phyloP scores from a whole-genome alignment of 2,113 vertebrate species.

The Okapia johnstoni region DNA sequence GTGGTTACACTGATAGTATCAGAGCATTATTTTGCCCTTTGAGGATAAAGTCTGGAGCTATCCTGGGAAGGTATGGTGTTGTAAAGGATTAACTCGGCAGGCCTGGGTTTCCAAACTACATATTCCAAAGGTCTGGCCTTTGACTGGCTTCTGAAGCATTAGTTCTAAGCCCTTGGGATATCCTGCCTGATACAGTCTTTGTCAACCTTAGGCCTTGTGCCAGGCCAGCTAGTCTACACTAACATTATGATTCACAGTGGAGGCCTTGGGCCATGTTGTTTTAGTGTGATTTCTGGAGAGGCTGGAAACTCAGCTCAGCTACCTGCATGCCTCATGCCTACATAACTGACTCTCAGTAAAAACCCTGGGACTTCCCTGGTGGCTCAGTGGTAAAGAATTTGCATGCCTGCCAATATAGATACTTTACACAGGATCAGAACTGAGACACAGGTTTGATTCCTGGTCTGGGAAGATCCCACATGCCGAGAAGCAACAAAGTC shows the following conservation, averaged over 20 bases:
- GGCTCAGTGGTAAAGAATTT: not conserved
- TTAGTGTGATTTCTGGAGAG: not conserved
- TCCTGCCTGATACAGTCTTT: not conserved
- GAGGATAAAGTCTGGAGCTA: not conserved
- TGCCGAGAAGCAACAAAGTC: not conserved
- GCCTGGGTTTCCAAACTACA: not conserved
- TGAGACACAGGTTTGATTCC: not conserved
- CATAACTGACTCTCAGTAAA: not conserved
- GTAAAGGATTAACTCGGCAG: not conserved
- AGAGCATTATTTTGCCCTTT: not conserved
- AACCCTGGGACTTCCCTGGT: not conserved
- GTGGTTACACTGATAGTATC: not conserved
- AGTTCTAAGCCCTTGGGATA: not conserved
- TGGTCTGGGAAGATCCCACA: not conserved
- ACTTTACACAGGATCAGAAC: not conserved
- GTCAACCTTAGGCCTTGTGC: not conserved
- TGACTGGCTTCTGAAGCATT: not conserved
- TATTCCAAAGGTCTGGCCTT: not conserved
- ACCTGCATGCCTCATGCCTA: not conserved
- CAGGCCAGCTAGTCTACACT: not conserved
- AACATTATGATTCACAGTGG: not conserved
- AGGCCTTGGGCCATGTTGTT: not conserved
- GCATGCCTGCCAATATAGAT: not conserved
- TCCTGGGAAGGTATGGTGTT: not conserved
- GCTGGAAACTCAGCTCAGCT: not conserved